phyloP scores from a whole-genome alignment of 1,140 invertebrate genomes.

The Hyphantria cunea region DNA sequence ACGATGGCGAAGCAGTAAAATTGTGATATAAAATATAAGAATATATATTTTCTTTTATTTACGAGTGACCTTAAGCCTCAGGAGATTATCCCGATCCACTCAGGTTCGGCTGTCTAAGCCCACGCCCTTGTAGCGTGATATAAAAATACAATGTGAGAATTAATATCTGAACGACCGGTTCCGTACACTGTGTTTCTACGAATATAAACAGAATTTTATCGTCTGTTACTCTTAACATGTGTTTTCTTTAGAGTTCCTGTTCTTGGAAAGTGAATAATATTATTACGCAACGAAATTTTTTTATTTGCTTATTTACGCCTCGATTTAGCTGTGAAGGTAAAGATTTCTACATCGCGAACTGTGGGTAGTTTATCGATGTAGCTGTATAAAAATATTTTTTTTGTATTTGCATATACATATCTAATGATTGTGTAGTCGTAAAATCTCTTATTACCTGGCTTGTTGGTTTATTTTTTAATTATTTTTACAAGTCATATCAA shows the following conservation, averaged over 20 bases:
- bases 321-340: neutral
- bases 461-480: too few relatives aligned
- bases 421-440: neutral
- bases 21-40: too few relatives aligned
- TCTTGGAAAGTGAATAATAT: neutral
- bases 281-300: neutral
- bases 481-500: too few relatives aligned
- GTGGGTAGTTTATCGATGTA: neutral
- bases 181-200: neutral
- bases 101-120: too few relatives aligned
- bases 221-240: slow-evolving; percentile 2
- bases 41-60: too few relatives aligned
- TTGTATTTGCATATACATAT: neutral
- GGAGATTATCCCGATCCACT: too few relatives aligned
- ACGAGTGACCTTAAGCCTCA: too few relatives aligned
- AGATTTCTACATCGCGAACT: neutral
- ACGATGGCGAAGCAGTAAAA: too few relatives aligned
- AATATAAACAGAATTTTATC: slow-evolving; percentile 1
- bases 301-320: neutral
- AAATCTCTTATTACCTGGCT: too few relatives aligned
- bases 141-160: neutral
- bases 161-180: neutral
- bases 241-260: slow-evolving; percentile 5
- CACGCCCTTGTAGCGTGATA: too few relatives aligned
- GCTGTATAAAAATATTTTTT: neutral